These are phyloP conservation scores for Falco punctatus DNA, from an alignment of 2,113 vertebrate genomes.

Conservation along the genomic window DNA sequence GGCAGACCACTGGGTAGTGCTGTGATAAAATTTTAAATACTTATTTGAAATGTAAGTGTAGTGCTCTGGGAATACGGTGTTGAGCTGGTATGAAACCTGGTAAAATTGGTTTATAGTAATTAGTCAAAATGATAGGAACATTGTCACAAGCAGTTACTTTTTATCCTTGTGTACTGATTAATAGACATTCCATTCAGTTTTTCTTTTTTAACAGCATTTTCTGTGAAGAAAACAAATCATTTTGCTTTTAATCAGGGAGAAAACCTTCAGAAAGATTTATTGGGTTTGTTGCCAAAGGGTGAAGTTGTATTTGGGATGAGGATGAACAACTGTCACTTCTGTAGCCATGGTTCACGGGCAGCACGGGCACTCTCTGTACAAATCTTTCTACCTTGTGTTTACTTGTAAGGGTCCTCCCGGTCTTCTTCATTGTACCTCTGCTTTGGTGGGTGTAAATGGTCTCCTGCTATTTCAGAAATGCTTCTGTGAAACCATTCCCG, in stretches of 20 bases:
- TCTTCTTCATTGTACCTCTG: neutral
- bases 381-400: neutral
- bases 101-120: neutral
- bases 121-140: neutral
- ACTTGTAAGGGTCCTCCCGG: neutral
- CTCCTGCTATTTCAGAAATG: neutral
- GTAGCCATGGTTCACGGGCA: fast-evolving
- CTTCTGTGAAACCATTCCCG: neutral
- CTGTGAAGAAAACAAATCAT: neutral
- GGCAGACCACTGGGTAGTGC: neutral
- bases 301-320: fast-evolving
- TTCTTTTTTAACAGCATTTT: neutral
- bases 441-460: neutral
- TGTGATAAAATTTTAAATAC: neutral
- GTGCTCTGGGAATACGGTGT: fast-evolving
- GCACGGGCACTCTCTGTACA: neutral
- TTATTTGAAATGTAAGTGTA: neutral
- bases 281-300: neutral
- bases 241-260: neutral
- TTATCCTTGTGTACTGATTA: fast-evolving
- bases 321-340: fast-evolving
- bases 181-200: neutral
- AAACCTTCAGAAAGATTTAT: neutral
- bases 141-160: neutral
- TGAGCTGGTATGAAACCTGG: neutral